These are phyloP conservation scores for Pantherophis alleghaniensis DNA, from an alignment of 2,797 vertebrate genomes.

Conservation along the genomic window DNA sequence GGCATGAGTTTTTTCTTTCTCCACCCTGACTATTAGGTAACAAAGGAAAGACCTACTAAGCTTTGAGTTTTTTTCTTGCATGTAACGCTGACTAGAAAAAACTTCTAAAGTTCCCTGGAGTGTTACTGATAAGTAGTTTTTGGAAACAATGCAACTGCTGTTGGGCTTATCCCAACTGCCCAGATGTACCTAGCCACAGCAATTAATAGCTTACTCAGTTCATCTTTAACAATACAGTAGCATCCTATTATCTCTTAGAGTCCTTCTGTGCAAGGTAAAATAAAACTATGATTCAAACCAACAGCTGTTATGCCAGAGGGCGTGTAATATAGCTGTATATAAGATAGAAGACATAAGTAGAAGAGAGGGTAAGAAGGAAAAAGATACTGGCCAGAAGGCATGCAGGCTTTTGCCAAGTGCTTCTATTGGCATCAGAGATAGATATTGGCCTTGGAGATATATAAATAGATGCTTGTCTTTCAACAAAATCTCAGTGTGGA, in stretches of 20 bases:
- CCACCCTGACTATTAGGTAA: neutral
- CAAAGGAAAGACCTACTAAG: neutral
- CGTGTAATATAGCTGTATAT: neutral
- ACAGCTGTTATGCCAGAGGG: neutral
- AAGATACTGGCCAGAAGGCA: neutral
- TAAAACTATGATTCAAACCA: neutral
- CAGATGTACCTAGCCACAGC: neutral
- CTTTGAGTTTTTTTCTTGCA: neutral
- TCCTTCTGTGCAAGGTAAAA: neutral
- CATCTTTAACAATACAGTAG: neutral
- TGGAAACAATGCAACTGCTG: neutral
- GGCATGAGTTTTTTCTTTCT: neutral
- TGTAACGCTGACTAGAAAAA: neutral
- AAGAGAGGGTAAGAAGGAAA: neutral
- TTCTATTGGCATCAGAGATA: neutral
- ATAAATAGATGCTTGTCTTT: neutral
- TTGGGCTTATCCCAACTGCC: neutral
- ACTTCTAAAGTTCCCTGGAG: neutral
- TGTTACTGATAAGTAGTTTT: neutral
- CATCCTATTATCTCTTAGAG: neutral
- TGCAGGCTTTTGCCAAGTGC: neutral
- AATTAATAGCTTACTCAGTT: constrained; percentile 3
- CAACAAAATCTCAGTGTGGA: neutral
- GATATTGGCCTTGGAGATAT: constrained; percentile 14
- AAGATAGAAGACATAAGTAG: neutral